Percentiles rank a stretch among this genome's conserved stretches.
phyloP scores from a whole-genome alignment of 2,113 vertebrate species.

The Cyanoderma ruficeps region DNA sequence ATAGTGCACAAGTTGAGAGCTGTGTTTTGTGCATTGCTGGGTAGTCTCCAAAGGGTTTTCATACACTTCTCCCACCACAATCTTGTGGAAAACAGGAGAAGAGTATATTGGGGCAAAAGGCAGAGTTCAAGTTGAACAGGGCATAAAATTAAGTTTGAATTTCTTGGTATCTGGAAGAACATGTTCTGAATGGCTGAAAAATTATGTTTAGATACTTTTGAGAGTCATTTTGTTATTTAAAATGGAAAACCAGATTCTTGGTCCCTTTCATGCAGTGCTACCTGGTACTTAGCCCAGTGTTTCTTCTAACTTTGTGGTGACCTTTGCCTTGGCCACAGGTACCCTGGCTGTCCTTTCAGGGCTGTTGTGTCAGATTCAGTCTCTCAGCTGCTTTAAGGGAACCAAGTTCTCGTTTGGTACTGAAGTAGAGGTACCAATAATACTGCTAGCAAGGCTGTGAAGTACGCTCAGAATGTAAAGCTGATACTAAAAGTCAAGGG shows the following conservation, averaged over 20 bases:
- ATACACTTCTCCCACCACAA: rapidly evolving
- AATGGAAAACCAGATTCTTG: neutral
- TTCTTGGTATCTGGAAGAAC: neutral
- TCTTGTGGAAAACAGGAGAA: neutral
- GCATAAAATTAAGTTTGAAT: neutral
- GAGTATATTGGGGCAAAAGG: neutral
- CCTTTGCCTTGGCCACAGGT: neutral
- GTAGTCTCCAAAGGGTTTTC: neutral
- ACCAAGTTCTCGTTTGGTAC: neutral
- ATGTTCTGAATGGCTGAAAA: neutral
- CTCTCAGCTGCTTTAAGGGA: neutral
- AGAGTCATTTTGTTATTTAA: neutral
- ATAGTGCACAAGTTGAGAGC: neutral
- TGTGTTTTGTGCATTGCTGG: neutral
- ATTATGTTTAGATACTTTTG: neutral
- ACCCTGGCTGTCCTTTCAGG: neutral
- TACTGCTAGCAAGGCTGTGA: neutral
- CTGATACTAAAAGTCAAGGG: neutral
- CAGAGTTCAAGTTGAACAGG: neutral
- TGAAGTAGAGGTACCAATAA: neutral
- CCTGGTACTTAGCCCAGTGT: neutral
- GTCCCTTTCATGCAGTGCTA: neutral
- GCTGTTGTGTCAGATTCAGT: neutral
- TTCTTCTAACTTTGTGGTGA: neutral
- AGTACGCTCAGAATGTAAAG: neutral